Base-by-base conservation (phyloP, 1,140 invertebrate species). In the Cydia amplana region DNA sequence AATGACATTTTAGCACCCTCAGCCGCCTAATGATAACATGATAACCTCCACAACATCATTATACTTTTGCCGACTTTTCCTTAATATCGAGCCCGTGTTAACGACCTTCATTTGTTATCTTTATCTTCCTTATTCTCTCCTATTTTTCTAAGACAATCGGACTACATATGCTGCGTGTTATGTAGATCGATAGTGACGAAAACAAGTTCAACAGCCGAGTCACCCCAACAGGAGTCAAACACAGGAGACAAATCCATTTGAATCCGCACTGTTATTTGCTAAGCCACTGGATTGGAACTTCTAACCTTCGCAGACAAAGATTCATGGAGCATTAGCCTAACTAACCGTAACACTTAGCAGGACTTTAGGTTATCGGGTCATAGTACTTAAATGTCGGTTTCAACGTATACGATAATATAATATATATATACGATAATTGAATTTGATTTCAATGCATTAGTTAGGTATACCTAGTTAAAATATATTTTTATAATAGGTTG, bases 121-220 rank as follows among this genome's bases (percentile, higher is more conserved):
- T 20, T 6, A 55, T 55, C 51, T 55, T 60, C 7, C 20, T 10
- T 12, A 2, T 23, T 23, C 2, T 3, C 55, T 60, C 1, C 18
- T 60, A 60, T 60, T 60, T 60, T 23, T 60, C 7, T 60, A 23
- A 60, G 55, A 60, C 18, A 60, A 60, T 60, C 20, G 9, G n/a
- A 7, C 49, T 60, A 23, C 9, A 18, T 55, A 7, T 55, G 6
- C 20, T 10, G 10, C n/a, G 32, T 70, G 36, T 40, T 28, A 32
- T 40, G 14, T 10, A 40, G 28, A 70, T 70, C 65, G 65, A 70
- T 70, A 36, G 18, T 7, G 32, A 36, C 36, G n/a, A 36, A 70
- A 70, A 36, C 65, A 70, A 70, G 65, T 70, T 70, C 65, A 70
- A 70, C 65, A 43, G 5, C 36, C 65, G 36, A 67, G 65, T 70